Evolutionary conservation across 2,888 invertebrate species (phyloP).

Genomic region (Drosophila kanekoi): DNA sequence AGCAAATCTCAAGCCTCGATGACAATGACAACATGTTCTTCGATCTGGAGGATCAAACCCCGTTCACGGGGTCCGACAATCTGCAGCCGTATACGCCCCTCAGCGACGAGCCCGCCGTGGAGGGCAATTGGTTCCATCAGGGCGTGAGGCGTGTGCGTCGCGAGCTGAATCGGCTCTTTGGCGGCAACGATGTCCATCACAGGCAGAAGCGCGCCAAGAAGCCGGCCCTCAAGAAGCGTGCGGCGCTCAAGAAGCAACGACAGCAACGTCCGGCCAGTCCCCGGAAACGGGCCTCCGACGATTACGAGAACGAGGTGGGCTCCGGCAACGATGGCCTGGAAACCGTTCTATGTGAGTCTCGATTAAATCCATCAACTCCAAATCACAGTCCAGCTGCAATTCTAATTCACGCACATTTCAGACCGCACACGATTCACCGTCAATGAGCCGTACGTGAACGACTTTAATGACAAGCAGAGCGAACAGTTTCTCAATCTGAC

Average conservation of each 20-base stretch:
- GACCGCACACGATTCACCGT: conserved; percentile 79
- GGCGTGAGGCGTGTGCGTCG: conserved; percentile 82
- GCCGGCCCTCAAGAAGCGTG: background rate
- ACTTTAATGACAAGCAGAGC: conserved; percentile 50
- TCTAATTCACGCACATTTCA: conserved; percentile 28
- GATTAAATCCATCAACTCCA: background rate
- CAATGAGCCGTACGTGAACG: conserved; percentile 70
- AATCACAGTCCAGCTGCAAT: background rate
- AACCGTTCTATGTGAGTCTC: conserved; percentile 63
- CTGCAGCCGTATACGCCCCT: conserved; percentile 30
- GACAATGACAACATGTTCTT: conserved; percentile 68
- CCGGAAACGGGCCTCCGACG: conserved; percentile 54
- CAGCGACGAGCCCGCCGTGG: conserved; percentile 39
- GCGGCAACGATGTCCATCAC: conserved; percentile 45
- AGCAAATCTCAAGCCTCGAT: conserved; percentile 65
- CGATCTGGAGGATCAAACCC: conserved; percentile 74
- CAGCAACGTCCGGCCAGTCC: conserved; percentile 14
- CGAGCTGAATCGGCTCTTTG: conserved; percentile 78
- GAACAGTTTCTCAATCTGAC: conserved; percentile 60
- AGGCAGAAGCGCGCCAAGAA: conserved; percentile 30
- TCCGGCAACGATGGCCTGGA: conserved; percentile 63
- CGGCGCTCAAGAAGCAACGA: conserved; percentile 23
- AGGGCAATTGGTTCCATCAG: conserved; percentile 76
- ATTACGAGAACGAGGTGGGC: conserved; percentile 61
- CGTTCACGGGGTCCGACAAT: conserved; percentile 25